Evolutionary conservation across 2,888 invertebrate species (phyloP).

Genomic region (Cerceris ruficornis): DNA sequence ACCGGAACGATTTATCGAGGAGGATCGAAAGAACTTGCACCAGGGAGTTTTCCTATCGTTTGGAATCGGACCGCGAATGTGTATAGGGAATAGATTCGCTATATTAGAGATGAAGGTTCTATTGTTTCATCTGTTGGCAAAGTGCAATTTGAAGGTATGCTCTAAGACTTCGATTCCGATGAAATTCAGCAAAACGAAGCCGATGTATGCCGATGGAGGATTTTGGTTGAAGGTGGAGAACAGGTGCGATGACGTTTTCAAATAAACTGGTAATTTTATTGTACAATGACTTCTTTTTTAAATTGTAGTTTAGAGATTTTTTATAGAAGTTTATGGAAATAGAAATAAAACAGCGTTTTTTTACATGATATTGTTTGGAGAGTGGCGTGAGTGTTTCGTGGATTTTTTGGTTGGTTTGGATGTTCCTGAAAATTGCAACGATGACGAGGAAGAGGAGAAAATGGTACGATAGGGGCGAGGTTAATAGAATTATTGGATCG

Average conservation of each 20-base stretch:
- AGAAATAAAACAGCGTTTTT: too few species aligned
- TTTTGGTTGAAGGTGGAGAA: conserved; percentile 61
- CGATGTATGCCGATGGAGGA: conserved; percentile 59
- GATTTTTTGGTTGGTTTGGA: too few species aligned
- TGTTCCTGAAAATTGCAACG: too few species aligned
- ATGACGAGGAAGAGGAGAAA: too few species aligned
- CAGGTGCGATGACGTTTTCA: neutral
- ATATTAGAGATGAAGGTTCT: conserved; percentile 68
- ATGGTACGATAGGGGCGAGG: too few species aligned
- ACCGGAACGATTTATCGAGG: conserved; percentile 78
- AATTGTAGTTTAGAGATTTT: too few species aligned
- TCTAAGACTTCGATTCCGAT: conserved; percentile 81
- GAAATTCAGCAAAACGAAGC: conserved; percentile 34
- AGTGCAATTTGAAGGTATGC: conserved; percentile 71
- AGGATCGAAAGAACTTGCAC: conserved; percentile 19
- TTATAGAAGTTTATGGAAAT: too few species aligned
- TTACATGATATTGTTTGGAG: too few species aligned
- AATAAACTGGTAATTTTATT: too few species aligned
- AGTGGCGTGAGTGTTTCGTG: too few species aligned
- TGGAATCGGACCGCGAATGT: conserved; percentile 71
- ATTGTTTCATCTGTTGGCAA: conserved; percentile 65
- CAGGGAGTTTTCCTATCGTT: conserved; percentile 65
- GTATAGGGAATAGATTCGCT: conserved; percentile 80
- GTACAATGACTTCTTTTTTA: too few species aligned
- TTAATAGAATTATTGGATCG: too few species aligned